These are phyloP conservation scores for Episyrphus balteatus DNA, from an alignment of 1,140 invertebrate genomes.

Conservation along the genomic window DNA sequence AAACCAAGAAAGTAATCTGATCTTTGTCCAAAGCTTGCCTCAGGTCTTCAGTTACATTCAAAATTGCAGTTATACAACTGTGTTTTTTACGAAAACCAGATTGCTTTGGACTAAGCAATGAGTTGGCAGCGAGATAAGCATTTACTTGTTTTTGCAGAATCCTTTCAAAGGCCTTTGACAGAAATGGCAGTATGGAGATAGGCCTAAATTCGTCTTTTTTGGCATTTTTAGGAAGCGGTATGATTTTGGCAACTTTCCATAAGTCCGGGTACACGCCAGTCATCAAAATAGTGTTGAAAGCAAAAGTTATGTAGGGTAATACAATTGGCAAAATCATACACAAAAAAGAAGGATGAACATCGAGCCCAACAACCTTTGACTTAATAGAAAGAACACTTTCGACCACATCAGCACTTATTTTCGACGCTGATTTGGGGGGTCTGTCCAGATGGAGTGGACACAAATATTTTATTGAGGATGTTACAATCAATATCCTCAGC, in stretches of 20 bases:
- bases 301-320: not conserved
- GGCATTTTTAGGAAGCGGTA: not conserved
- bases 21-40: not conserved
- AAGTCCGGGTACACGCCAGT: not conserved
- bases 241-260: not conserved
- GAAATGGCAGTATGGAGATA: not conserved
- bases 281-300: not conserved
- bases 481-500: not conserved
- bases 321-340: not conserved
- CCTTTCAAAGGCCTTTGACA: not conserved
- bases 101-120: not conserved
- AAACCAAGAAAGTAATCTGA: conserved; percentile 5
- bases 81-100: not conserved
- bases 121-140: not conserved
- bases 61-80: not conserved
- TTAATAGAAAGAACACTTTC: not conserved
- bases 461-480: not conserved
- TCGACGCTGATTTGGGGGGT: not conserved
- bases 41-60: not conserved
- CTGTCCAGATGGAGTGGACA: not conserved
- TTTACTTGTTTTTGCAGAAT: not conserved
- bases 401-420: not conserved
- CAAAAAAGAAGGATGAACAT: not conserved
- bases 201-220: not conserved
- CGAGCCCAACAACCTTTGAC: not conserved